Base-by-base conservation (phyloP, 1,140 invertebrate species). In the Pogonomyrmex barbatus region DNA sequence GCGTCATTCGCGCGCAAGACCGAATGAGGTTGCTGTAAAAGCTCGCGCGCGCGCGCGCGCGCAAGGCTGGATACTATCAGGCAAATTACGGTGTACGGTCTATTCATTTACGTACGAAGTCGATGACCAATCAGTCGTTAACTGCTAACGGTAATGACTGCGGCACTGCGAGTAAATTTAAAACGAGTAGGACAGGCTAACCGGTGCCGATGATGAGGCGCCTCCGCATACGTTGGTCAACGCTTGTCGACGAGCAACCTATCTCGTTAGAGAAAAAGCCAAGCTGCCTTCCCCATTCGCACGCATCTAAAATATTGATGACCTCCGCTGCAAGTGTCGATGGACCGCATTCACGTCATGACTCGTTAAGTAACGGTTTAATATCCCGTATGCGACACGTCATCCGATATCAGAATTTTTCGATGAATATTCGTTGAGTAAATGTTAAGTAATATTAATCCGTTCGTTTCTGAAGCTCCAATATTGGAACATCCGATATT, bases 71-170 rank as follows among this genome's bases (percentile, higher is more conserved):
- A 60, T 73, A 24, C 42, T 71, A 71, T 73, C 79, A 42, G 33
- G 33, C 68, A 62, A 83, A 83, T 83, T 83, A 62, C n/a, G 30
- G 79, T 47, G 54, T 30, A 8, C 24, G 79, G 30, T 83, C 79
- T 62, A 83, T 83, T 83, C 54, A 83, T 83, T 83, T 83, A 81
- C 63, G 67, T 83, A 83, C n/a, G 42, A 39, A 67, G 77, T 79
- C 47, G 36, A 67, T 52, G 62, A 30, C 54, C 68, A 60, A 83
- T 83, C 79, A 60, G 79, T 73, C 45, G 79, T 83, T 83, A 83
- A 83, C 68, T 83, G 79, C 68, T 83, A 83, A 83, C 68, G 79
- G 68, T 83, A 83, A 83, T 68, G 63, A 81, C 39, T 39, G 24
- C 77, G 42, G 79, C 10, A 12, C 2, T 30, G 78, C 78, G 54